Evolutionary conservation across 2,113 vertebrate genomes (phyloP).

Genomic region (Apaloderma vittatum): DNA sequence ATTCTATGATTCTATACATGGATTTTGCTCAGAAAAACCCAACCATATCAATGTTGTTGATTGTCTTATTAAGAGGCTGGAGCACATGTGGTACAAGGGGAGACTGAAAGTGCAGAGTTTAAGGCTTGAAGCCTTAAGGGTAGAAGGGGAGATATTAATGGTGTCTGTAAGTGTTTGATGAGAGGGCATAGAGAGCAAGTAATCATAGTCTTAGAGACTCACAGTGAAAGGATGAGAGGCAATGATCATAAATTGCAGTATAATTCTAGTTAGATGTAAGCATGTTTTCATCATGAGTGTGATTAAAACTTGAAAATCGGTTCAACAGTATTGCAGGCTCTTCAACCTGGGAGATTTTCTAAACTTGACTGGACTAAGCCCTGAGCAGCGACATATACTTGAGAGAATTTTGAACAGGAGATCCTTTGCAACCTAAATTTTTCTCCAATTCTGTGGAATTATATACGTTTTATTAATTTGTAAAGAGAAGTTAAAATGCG

Average conservation of each 20-base stretch:
- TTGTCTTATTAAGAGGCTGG: background rate
- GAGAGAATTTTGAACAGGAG: background rate
- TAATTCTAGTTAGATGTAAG: background rate
- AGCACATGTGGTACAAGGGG: accelerated
- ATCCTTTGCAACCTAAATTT: background rate
- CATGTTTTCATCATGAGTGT: background rate
- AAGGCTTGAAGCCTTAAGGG: background rate
- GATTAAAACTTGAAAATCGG: background rate
- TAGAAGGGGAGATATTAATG: background rate
- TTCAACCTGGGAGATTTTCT: background rate
- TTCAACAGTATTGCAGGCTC: background rate
- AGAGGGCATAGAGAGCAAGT: background rate
- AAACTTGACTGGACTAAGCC: background rate
- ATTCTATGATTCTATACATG: no score
- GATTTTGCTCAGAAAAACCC: no score
- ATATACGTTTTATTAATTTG: background rate
- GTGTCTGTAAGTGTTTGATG: background rate
- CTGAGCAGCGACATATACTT: background rate
- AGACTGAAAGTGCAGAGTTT: background rate
- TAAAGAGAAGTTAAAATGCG: background rate
- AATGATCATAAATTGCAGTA: background rate
- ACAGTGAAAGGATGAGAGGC: background rate
- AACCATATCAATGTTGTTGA: background rate
- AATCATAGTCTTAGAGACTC: background rate
- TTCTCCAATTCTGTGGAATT: background rate